phyloP scores from a whole-genome alignment of 2,888 invertebrate genomes.

The Limnephilus lunatus region DNA sequence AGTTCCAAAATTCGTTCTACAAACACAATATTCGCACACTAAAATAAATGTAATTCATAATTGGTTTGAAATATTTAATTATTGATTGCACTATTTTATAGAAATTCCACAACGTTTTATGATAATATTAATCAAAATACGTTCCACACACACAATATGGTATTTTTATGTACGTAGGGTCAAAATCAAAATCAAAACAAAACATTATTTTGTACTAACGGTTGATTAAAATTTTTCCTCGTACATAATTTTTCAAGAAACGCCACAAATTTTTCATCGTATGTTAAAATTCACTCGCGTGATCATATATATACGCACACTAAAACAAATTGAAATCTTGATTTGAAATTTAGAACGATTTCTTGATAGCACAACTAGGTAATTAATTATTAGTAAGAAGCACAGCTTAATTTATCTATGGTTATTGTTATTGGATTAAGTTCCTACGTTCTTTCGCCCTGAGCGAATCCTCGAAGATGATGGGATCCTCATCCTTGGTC shows the following conservation, averaged over 20 bases:
- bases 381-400: not conserved
- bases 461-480: conserved; percentile 42
- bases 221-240: no score
- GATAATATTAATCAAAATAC: not conserved
- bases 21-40: no score
- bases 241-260: not conserved
- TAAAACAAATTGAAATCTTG: not conserved
- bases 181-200: not conserved
- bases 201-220: not conserved
- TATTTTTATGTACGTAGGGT: no score
- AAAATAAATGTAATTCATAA: no score
- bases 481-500: conserved; percentile 36
- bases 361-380: not conserved
- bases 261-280: no score
- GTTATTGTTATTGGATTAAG: not conserved
- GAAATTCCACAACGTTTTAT: not conserved
- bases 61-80: no score
- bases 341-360: no score
- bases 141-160: no score
- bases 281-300: not conserved
- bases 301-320: not conserved
- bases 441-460: conserved; percentile 47
- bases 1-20: no score
- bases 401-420: not conserved
- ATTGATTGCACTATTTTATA: not conserved